Conservation (phyloP, 1,140 invertebrate genomes). For the Drosophila watanabei region DNA sequence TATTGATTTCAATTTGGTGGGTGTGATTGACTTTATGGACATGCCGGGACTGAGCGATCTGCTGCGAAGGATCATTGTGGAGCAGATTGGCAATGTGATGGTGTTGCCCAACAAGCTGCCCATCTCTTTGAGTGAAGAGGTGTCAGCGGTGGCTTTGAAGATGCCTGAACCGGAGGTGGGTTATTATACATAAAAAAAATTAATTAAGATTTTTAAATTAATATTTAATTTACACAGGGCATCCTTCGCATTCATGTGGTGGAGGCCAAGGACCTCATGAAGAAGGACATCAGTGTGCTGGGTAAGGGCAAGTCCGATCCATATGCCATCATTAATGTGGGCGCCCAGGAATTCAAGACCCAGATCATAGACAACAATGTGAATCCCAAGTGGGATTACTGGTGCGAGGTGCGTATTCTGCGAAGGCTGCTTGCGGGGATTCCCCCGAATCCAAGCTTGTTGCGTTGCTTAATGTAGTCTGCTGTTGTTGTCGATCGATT, state of each 20-base stretch:
- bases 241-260: constrained; percentile 95
- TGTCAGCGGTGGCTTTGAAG: constrained; percentile 92
- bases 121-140: constrained; percentile 92
- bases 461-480: constrained; percentile 67
- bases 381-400: constrained; percentile 97
- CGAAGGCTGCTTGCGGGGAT: neutral
- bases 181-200: neutral
- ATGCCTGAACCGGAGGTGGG: constrained; percentile 93
- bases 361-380: constrained; percentile 95
- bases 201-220: neutral
- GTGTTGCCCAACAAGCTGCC: constrained; percentile 97
- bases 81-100: constrained; percentile 95
- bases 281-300: constrained; percentile 95
- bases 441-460: constrained; percentile 17
- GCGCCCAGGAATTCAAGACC: constrained; percentile 95
- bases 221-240: constrained; percentile 87
- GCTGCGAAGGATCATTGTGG: constrained; percentile 94
- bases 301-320: constrained; percentile 98
- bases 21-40: constrained; percentile 96
- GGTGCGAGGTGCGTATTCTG: constrained; percentile 92
- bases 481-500: constrained; percentile 66
- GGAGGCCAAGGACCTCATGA: constrained; percentile 97
- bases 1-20: constrained; percentile 98
- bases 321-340: constrained; percentile 95
- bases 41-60: constrained; percentile 98